Evolutionary conservation across 2,888 invertebrate species (phyloP).

Genomic region (Scaptomyza tumidula): DNA sequence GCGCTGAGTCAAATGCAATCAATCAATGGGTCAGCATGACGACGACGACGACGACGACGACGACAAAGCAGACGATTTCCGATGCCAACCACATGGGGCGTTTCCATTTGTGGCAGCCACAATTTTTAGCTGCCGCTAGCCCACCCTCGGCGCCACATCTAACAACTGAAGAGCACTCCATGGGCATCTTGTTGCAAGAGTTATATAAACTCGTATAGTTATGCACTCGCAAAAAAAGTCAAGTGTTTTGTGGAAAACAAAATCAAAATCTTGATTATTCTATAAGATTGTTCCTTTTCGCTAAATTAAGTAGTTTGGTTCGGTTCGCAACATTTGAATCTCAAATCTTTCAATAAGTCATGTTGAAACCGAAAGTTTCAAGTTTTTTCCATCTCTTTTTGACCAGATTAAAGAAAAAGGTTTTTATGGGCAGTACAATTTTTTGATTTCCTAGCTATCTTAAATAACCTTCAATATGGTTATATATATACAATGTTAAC

Average conservation of each 20-base stretch:
- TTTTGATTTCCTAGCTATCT: too few species aligned
- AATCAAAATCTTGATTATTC: background rate
- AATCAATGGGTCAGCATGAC: constrained; percentile 78
- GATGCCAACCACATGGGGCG: constrained; percentile 77
- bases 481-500: too few species aligned
- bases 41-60: constrained; percentile 21
- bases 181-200: constrained; percentile 29
- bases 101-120: constrained; percentile 74
- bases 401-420: too few species aligned
- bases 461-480: too few species aligned
- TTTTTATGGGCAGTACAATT: too few species aligned
- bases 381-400: too few species aligned
- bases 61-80: constrained; percentile 25
- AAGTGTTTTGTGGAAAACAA: background rate
- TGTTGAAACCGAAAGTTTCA: too few species aligned
- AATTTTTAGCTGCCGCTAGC: constrained; percentile 43
- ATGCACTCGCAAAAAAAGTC: background rate
- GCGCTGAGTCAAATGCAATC: constrained; percentile 69
- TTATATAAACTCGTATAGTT: background rate
- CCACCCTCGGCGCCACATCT: constrained; percentile 66
- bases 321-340: too few species aligned
- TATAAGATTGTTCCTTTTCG: too few species aligned
- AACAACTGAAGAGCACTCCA: constrained; percentile 25
- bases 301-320: too few species aligned
- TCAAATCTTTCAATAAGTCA: too few species aligned